Evolutionary conservation across 2,888 invertebrate species (phyloP), one percentile per base, ranked within the genome.

Genomic region (Pseudolycoriella hygida): DNA sequence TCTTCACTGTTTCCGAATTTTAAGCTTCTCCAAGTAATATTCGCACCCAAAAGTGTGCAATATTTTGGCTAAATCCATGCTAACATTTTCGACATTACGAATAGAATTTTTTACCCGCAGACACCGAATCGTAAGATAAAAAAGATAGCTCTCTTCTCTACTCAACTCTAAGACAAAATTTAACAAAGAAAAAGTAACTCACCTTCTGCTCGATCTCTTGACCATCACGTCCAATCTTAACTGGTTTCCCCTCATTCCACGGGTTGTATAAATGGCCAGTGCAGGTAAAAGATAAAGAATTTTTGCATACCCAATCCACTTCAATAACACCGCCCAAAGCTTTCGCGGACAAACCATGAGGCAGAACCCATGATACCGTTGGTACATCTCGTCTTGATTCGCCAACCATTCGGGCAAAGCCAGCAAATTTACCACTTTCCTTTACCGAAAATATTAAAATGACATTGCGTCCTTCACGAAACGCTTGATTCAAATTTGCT

Each of bases 141-240:
- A n/a, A n/a, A n/a, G n/a, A n/a, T n/a, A n/a, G n/a, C 25, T 8
- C 25, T 8, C 25, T 25, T 25, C 25, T 25, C 25, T 8, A 25
- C 25, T 25, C 5, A 25, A 6, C 8, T 4, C 8, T 25, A 25
- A n/a, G n/a, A 25, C 25, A 8, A 25, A 25, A 25, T 25, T 25
- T 25, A 25, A 25, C 25, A 6, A 6, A 25, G 25, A 4, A 6
- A 8, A 25, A 25, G 5, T 25, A 8, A 8, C 25, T 25, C 8
- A 25, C 25, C 62, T 86, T 78, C 2, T 94, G 93, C 62, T 96
- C 96, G 53, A 97, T 90, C 73, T 96, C 96, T 73, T 96, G 85
- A 1, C 97, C 97, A 70, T 97, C 97, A 50, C 97, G 74, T n/a
- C 94, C 97, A 57, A 97, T 96, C 72, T 97, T 97, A 0, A 97